Conservation (phyloP, 2,797 vertebrate species). For the Carapus acus region DNA sequence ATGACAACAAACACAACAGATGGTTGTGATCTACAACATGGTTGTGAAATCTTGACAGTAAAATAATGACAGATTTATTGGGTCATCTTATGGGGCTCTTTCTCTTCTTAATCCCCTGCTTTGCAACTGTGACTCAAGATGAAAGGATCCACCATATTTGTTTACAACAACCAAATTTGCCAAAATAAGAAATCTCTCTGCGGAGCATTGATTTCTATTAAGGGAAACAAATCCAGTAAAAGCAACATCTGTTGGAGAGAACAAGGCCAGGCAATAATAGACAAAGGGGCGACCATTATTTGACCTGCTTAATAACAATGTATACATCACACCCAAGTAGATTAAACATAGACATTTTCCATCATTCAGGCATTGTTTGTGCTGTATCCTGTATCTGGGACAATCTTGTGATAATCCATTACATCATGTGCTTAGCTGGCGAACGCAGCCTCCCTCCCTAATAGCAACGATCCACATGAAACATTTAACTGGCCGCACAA, state of each 20-base stretch:
- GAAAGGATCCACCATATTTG: slow-evolving; percentile 25
- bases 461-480: slow-evolving; percentile 25
- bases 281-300: slow-evolving; percentile 13
- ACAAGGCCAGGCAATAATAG: slow-evolving; percentile 12
- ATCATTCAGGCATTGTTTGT: slow-evolving; percentile 53
- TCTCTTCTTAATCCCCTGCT: slow-evolving; percentile 49
- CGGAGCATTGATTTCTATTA: slow-evolving; percentile 34
- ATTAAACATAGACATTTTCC: slow-evolving; percentile 33
- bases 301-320: slow-evolving; percentile 10
- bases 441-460: slow-evolving; percentile 49
- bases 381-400: slow-evolving; percentile 65
- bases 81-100: slow-evolving; percentile 47
- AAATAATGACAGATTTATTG: slow-evolving; percentile 59
- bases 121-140: slow-evolving; percentile 59
- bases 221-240: slow-evolving; percentile 24
- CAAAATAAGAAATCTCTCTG: slow-evolving; percentile 20
- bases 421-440: slow-evolving; percentile 67
- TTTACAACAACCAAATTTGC: slow-evolving; percentile 6
- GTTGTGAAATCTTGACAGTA: slow-evolving; percentile 46
- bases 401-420: slow-evolving; percentile 73
- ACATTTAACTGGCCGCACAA: slow-evolving; percentile 29
- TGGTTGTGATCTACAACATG: slow-evolving; percentile 55
- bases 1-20: slow-evolving; percentile 61
- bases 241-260: slow-evolving; percentile 22
- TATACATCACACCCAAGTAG: slow-evolving; percentile 8